Percentiles rank a stretch among this genome's conserved stretches.
These are phyloP conservation scores for Macaria liturata DNA, from an alignment of 2,888 invertebrate species.

Conservation along the genomic window DNA sequence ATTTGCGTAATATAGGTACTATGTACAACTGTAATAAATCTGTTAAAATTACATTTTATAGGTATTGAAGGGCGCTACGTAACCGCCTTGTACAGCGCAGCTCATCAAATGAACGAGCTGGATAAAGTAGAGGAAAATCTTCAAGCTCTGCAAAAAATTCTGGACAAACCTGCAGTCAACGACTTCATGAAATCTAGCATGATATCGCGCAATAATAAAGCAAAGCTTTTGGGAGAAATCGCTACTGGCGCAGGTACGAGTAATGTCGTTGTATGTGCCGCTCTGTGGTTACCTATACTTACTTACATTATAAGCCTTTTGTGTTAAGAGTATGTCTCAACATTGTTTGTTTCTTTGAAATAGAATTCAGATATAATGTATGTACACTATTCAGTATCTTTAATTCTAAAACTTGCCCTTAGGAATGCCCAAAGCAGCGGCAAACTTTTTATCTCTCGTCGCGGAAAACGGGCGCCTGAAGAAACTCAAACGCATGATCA, in stretches of 20 bases:
- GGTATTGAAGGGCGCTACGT: slow-evolving; percentile 70
- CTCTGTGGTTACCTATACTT: neutral
- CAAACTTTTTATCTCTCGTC: slow-evolving; percentile 61
- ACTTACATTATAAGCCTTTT: neutral
- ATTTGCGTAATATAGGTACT: too few species aligned
- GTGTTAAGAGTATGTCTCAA: neutral
- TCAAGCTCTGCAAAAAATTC: slow-evolving; percentile 44
- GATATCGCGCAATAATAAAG: slow-evolving; percentile 53
- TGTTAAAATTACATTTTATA: slow-evolving; percentile 22
- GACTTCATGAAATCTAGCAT: slow-evolving; percentile 66
- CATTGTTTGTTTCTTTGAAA: neutral
- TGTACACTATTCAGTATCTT: too few species aligned
- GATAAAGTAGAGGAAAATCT: slow-evolving; percentile 59
- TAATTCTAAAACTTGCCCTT: slow-evolving; percentile 9
- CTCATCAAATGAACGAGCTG: slow-evolving; percentile 53
- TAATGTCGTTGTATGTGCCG: neutral
- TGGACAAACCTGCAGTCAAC: slow-evolving; percentile 54
- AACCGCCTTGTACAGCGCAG: slow-evolving; percentile 64
- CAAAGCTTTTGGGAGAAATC: slow-evolving; percentile 53
- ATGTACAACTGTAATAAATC: too few species aligned
- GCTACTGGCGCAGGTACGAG: slow-evolving; percentile 50
- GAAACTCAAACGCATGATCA: slow-evolving; percentile 58
- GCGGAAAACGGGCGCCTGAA: slow-evolving; percentile 71
- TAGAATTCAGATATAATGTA: neutral
- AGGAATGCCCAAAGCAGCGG: slow-evolving; percentile 61